Evolutionary conservation across 2,888 invertebrate species (phyloP), one percentile per base, ranked within the genome.

Genomic region (Falcaria lacertinaria): DNA sequence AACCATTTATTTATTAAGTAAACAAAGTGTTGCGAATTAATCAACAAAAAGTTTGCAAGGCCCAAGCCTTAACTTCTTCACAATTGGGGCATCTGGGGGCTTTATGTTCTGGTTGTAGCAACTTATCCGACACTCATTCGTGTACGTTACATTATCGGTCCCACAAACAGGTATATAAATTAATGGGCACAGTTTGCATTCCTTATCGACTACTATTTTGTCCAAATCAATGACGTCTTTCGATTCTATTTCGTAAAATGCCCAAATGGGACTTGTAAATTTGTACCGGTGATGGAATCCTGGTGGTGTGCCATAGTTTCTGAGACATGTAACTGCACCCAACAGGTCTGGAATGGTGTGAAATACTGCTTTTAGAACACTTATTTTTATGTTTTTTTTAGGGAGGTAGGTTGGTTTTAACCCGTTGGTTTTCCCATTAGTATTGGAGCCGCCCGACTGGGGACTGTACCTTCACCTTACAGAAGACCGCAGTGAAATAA

Each of bases 111-210:
- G 14, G 13, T 64, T 61, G 0, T 45, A n/a, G 14, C 66, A 65
- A 17, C 54, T 51, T 53, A 65, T 48, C 43, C 45, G 55, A 16
- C 65, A 65, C 0, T 59, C 1, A 25, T 57, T 65, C 0, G 53
- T 60, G 33, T 78, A 78, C 0, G 78, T 78, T 0, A 32, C 28
- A 6, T 68, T 67, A 8, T 78, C 70, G 1, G 45, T 44, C 0
- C 52, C 78, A 34, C 78, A 78, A 0, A 77, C 43, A 0, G 78
- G 78, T 0, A 44, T 40, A 32, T 73, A 78, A 0, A 76, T 59
- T 1, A 44, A 52, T 0, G 75, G 75, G 14, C 74, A 76, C 0
- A 0, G 4, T 0, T 0, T 4, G 13, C 71, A 72, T 0, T 38
- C 17, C 0, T 15, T 22, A 4, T 43, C 42, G 0, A 44, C 42